These are phyloP conservation scores for Heliconius melpomene DNA, from an alignment of 1,140 invertebrate species.

Conservation along the genomic window DNA sequence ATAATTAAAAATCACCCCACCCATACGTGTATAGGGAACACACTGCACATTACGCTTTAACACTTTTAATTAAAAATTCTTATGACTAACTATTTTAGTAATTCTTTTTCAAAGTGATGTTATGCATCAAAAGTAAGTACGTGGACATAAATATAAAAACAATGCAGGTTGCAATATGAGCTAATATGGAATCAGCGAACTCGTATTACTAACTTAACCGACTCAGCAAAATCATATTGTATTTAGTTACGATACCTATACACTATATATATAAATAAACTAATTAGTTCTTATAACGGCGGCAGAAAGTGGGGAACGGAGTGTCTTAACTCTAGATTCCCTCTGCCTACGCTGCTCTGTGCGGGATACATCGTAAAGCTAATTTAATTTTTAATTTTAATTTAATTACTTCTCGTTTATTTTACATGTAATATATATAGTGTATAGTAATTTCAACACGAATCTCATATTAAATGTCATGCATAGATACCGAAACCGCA, in stretches of 20 bases:
- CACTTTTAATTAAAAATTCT: constrained; percentile 76
- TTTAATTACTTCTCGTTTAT: no score
- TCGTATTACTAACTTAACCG: background rate
- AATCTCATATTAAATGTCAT: constrained; percentile 35
- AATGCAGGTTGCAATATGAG: background rate
- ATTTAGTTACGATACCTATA: no score
- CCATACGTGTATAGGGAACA: constrained; percentile 57
- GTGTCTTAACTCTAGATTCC: no score
- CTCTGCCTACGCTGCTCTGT: no score
- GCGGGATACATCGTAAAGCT: no score
- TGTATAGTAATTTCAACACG: constrained; percentile 7
- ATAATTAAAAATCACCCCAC: constrained; percentile 80
- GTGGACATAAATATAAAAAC: background rate
- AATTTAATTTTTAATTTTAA: no score
- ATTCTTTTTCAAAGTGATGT: constrained; percentile 32
- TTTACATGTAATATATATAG: background rate
- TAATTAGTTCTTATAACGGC: no score
- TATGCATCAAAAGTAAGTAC: constrained; percentile 9
- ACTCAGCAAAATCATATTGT: no score
- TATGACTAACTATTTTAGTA: constrained; percentile 36
- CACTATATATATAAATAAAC: background rate
- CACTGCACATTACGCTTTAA: constrained; percentile 72
- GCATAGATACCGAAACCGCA: constrained; percentile 46
- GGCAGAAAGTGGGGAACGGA: no score
- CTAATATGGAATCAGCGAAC: background rate